Percentiles rank a stretch among this genome's conserved stretches.
These are phyloP conservation scores for Acleris holmiana DNA, from an alignment of 2,888 invertebrate species.

Conservation along the genomic window DNA sequence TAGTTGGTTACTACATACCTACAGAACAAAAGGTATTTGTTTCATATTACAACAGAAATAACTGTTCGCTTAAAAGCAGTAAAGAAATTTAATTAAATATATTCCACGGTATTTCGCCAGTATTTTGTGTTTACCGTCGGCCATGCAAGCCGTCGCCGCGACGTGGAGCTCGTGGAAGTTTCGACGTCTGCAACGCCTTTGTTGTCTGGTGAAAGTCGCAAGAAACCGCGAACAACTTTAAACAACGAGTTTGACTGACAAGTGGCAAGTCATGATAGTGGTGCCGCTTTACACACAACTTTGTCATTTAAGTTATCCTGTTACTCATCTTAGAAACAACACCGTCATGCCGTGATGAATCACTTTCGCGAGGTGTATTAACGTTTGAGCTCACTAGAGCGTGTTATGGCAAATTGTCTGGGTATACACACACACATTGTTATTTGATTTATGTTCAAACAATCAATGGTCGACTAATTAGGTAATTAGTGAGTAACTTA, in stretches of 20 bases:
- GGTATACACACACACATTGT: too few species aligned
- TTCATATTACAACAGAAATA: too few species aligned
- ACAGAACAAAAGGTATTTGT: too few species aligned
- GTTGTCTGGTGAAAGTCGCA: constrained; percentile 17
- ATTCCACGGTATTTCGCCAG: background rate
- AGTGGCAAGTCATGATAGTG: constrained; percentile 34
- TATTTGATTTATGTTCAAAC: too few species aligned
- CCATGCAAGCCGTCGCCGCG: background rate
- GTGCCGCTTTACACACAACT: constrained; percentile 30
- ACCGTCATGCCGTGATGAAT: constrained; percentile 24
- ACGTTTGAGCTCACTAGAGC: background rate
- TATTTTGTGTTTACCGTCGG: background rate
- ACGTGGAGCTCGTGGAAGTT: constrained; percentile 18
- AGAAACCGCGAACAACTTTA: constrained; percentile 28
- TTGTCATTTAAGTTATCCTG: constrained; percentile 36
- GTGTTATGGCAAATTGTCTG: background rate
- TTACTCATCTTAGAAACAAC: constrained; percentile 26
- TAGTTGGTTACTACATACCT: too few species aligned
- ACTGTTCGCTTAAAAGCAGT: too few species aligned
- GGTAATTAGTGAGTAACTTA: too few species aligned
- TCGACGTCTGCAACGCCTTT: constrained; percentile 19
- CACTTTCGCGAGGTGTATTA: constrained; percentile 8
- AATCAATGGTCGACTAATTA: too few species aligned
- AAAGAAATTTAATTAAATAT: background rate
- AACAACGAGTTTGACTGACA: constrained; percentile 30